These are phyloP conservation scores for Mohoua ochrocephala DNA, from an alignment of 2,113 vertebrate species.

Conservation along the genomic window DNA sequence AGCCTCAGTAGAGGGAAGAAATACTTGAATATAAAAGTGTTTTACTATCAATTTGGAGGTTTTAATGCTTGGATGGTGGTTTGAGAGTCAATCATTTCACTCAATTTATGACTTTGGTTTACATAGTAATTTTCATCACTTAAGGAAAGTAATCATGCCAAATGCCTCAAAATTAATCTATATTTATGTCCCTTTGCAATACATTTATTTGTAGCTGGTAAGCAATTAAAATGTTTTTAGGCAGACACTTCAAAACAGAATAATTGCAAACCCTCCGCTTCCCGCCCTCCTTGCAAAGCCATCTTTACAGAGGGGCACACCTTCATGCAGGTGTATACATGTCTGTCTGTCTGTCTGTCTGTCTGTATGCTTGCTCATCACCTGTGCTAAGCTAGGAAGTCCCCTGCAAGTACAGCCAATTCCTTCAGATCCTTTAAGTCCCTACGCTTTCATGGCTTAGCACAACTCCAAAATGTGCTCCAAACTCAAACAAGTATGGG, in stretches of 20 bases:
- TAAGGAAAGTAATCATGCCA: neutral
- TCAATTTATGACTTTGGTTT: conserved; percentile 12
- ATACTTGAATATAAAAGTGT: neutral
- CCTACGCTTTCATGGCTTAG: neutral
- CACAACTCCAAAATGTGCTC: neutral
- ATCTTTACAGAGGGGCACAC: neutral
- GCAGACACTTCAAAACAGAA: neutral
- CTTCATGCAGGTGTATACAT: neutral
- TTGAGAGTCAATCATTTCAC: neutral
- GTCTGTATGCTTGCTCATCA: fast-evolving
- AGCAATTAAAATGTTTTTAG: conserved; percentile 1
- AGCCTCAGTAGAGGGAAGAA: neutral
- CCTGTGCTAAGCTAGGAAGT: neutral
- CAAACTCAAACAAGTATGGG: neutral
- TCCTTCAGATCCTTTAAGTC: neutral
- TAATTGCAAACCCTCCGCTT: neutral
- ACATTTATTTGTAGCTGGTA: neutral
- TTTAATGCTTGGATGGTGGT: neutral
- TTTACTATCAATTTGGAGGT: neutral
- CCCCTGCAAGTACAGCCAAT: neutral
- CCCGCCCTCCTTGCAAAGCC: neutral
- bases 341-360: neutral
- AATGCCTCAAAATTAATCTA: neutral
- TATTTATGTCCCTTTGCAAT: neutral
- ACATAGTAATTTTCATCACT: conserved; percentile 10